These are phyloP conservation scores for Apostichopus californicus DNA, from an alignment of 35 echinoderm and acorn worm species.

Conservation along the genomic window DNA sequence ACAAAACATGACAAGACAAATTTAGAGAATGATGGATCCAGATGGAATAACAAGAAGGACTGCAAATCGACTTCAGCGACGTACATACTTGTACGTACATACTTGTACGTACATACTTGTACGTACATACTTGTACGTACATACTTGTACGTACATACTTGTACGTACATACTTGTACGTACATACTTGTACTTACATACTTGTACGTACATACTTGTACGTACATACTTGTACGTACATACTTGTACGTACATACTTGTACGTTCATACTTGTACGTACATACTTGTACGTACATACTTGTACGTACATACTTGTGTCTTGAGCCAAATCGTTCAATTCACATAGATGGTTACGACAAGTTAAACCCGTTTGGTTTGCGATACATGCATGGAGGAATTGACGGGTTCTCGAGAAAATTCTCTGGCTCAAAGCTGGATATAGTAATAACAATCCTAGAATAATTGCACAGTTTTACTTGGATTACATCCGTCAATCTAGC, in stretches of 20 bases:
- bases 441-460: conserved; percentile 64
- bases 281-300: too few relatives aligned
- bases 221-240: too few relatives aligned
- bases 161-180: too few relatives aligned
- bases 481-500: conserved; percentile 18
- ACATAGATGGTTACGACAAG: conserved; percentile 66
- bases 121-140: too few relatives aligned
- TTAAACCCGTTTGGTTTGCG: conserved; percentile 61
- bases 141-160: too few relatives aligned
- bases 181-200: too few relatives aligned
- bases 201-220: too few relatives aligned
- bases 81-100: conserved; percentile 6
- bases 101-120: too few relatives aligned
- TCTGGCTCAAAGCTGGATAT: conserved; percentile 51
- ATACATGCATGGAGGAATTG: conserved; percentile 51
- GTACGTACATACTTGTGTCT: background rate
- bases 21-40: background rate
- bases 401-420: conserved; percentile 56
- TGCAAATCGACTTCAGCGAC: conserved; percentile 30
- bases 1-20: background rate
- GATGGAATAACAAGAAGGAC: conserved; percentile 14
- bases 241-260: too few relatives aligned
- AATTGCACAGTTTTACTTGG: conserved; percentile 51
- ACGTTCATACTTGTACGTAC: too few relatives aligned
- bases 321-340: conserved; percentile 49